Evolutionary conservation across 2,113 vertebrate genomes (phyloP).

Genomic region (Xiphophorus couchianus): DNA sequence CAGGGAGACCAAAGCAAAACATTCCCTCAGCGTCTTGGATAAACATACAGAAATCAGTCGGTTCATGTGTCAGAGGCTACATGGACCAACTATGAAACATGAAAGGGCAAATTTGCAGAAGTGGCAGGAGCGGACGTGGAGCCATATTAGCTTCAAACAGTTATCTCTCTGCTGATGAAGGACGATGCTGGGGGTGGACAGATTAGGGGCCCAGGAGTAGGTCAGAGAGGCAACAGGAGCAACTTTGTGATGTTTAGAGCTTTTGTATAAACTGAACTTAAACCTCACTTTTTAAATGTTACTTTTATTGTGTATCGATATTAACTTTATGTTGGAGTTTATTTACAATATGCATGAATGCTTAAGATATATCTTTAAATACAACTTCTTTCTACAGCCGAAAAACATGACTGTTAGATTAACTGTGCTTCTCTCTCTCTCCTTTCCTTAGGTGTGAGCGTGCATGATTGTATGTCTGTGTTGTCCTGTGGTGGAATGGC

Average conservation of each 20-base stretch:
- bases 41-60: slow-evolving; percentile 22
- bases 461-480: too few relatives aligned
- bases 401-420: too few relatives aligned
- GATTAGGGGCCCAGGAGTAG: slow-evolving; percentile 24
- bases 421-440: too few relatives aligned
- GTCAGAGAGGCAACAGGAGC: slow-evolving; percentile 26
- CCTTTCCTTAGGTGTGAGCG: too few relatives aligned
- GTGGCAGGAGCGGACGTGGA: slow-evolving; percentile 61
- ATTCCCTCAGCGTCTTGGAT: slow-evolving; percentile 1
- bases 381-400: neutral
- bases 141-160: slow-evolving; percentile 54
- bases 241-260: neutral
- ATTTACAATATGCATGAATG: neutral
- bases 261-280: neutral
- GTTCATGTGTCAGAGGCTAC: slow-evolving; percentile 47
- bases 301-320: neutral
- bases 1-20: slow-evolving; percentile 1
- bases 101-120: slow-evolving; percentile 31
- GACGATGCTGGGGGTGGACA: slow-evolving; percentile 25
- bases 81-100: slow-evolving; percentile 42
- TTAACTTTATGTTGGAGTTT: neutral
- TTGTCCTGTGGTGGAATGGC: too few relatives aligned
- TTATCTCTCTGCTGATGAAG: slow-evolving; percentile 48
- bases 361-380: neutral
- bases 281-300: neutral